A percentile compares a stretch with the other conserved stretches of the same genome.
These are phyloP conservation scores for Seira musarum DNA, from an alignment of 2,888 invertebrate species.

Conservation along the genomic window DNA sequence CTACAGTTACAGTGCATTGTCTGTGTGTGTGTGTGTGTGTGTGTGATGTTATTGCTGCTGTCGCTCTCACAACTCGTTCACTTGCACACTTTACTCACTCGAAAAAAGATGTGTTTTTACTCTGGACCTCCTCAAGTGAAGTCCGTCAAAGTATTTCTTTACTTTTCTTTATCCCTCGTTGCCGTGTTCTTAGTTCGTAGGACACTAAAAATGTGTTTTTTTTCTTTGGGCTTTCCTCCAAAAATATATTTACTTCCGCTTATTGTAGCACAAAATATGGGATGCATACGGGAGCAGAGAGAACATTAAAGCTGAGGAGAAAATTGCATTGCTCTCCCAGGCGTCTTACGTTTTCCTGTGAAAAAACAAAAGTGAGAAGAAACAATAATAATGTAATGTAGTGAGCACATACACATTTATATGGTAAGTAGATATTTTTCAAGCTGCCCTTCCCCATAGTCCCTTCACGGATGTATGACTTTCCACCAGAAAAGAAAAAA, in stretches of 20 bases:
- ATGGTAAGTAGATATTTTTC: neutral
- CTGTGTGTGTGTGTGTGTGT: constrained; percentile 19
- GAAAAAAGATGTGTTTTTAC: constrained; percentile 8
- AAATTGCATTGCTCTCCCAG: constrained; percentile 25
- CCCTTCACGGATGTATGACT: too few relatives aligned
- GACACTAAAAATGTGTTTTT: neutral
- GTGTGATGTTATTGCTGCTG: constrained; percentile 45
- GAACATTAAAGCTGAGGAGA: constrained; percentile 19
- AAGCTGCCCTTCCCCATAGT: too few relatives aligned
- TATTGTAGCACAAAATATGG: constrained; percentile 17
- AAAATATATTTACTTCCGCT: constrained; percentile 3
- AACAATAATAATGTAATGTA: constrained; percentile 14
- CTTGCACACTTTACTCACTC: constrained; percentile 20
- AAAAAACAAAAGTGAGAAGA: constrained; percentile 12
- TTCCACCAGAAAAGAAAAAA: neutral
- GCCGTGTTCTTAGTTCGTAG: neutral
- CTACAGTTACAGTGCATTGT: neutral
- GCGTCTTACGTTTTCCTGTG: constrained; percentile 20
- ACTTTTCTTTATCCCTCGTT: neutral
- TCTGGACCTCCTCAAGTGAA: neutral
- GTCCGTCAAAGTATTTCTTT: neutral
- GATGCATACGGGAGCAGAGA: constrained; percentile 17
- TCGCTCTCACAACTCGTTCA: constrained; percentile 29
- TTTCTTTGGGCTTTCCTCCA: neutral
- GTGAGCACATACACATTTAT: constrained; percentile 5